Base-by-base conservation (phyloP, 1,140 invertebrate species). In the Paralvinella palmiformis region DNA sequence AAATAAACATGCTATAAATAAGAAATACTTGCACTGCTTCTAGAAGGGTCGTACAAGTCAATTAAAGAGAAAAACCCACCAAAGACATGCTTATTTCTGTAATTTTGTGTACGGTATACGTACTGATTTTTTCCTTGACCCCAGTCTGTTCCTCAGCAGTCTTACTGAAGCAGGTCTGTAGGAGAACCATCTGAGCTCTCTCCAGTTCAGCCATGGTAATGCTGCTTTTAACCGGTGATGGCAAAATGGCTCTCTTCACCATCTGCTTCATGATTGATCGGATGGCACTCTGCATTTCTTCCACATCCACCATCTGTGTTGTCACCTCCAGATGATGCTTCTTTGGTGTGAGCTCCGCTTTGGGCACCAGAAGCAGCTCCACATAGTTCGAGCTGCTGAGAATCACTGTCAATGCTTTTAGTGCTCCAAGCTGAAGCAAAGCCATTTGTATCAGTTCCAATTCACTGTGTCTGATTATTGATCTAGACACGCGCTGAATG, bases 331-430 rank as follows among this genome's bases (percentile, higher is more conserved):
- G 15, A 33, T 15, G 57, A n/a, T 33, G 57, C 59, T 62, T 62
- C 36, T 62, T 50, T 48, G 36, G 29, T 2, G 27, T 36, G 2
- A 63, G 20, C 22, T 65, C 59, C 10, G 67, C 64, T 45, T 80
- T 80, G 0, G 83, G 83, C 17, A 86, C 80, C 4, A 87, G 72
- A 45, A 87, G 73, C 68, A 86, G 73, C 70, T 87, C 86, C 2
- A 78, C 79, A 76, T 81, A 86, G 58, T 80, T 77, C 57, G 79
- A 81, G 59, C 81, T 83, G 62, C 79, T 79, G 15, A 86, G 68
- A 2, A 86, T 74, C 22, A 76, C 73, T 57, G 79, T 73, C 17
- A 88, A 68, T 5, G 83, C 75, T 73, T 87, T 86, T 62, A 88
- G 72, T 32, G 86, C 84, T 32, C 83, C 79, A 62, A 85, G 81